These are phyloP conservation scores for Vanessa atalanta DNA, from an alignment of 1,140 invertebrate species.

Conservation along the genomic window DNA sequence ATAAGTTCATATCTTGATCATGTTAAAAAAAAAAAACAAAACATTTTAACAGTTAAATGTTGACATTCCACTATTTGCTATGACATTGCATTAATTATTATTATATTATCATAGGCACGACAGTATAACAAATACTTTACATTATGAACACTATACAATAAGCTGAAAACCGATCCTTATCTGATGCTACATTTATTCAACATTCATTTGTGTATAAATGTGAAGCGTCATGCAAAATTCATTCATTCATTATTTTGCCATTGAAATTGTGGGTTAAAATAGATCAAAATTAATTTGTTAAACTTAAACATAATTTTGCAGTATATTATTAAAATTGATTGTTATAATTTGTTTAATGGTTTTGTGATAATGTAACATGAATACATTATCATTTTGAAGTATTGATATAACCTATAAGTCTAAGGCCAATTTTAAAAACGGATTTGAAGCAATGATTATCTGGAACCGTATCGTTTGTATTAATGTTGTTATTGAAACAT, in stretches of 20 bases:
- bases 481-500: conserved; percentile 6
- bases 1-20: too few species aligned
- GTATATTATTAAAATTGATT: too few species aligned
- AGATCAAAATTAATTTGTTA: not conserved
- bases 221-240: not conserved
- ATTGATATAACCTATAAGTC: too few species aligned
- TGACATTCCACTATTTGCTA: not conserved
- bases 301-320: not conserved
- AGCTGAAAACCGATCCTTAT: not conserved
- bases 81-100: not conserved
- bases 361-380: too few species aligned
- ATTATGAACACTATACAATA: not conserved
- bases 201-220: conserved; percentile 3
- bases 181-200: not conserved
- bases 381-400: too few species aligned
- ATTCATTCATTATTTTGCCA: not conserved
- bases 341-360: too few species aligned
- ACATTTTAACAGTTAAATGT: not conserved
- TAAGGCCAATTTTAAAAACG: too few species aligned
- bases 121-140: not conserved
- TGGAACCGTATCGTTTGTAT: not conserved
- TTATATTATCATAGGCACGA: not conserved
- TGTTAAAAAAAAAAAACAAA: not conserved
- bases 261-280: not conserved
- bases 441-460: too few species aligned